Base-by-base conservation (phyloP, 92 coral and sea anemone genomes). In the Desmophyllum pertusum region DNA sequence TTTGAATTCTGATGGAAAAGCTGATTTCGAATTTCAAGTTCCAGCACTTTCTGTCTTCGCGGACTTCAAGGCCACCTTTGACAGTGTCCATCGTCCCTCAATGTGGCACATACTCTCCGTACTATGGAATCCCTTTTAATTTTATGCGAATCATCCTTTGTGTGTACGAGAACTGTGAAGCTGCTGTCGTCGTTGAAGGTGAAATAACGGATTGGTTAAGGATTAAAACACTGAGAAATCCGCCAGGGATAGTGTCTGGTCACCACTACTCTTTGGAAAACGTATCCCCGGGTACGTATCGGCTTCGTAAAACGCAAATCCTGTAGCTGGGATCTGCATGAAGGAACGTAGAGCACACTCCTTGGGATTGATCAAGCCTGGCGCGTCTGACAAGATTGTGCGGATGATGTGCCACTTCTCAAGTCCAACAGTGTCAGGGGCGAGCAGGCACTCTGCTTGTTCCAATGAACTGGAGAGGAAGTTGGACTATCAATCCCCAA, bases 11-110 rank as follows among this genome's bases (percentile, higher is more conserved):
- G 35, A 70, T 40, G 19, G 76, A 70, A 6, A 41, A 41, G n/a
- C 41, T n/a, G n/a, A 36, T 13, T 3, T 70, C 9, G 76, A 6
- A 8, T 70, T 70, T n/a, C 53, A 70, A 40, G 36, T 70, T 18
- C 36, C 76, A 10, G 63, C 63, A 9, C 63, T 55, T 55, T 7
- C 30, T 30, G n/a, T 55, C 30, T 55, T 55, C n/a, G 30, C n/a
- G 10, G 10, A 55, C 18, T 55, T 55, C 2, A 55, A 55, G 18
- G 63, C 7, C 14, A 25, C 72, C 10, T 66, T 36, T 18, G n/a
- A 66, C 33, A 66, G n/a, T 9, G 18, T 66, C 36, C 72, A 66
- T 14, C 15, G 27, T 53, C 76, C 76, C 41, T 70, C 76, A n/a
- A 70, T 7, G 36, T 70, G 76, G 76, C 50, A 42, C 8, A 40